Conservation (phyloP, 2,888 invertebrate genomes). For the Drosophila lutescens region DNA sequence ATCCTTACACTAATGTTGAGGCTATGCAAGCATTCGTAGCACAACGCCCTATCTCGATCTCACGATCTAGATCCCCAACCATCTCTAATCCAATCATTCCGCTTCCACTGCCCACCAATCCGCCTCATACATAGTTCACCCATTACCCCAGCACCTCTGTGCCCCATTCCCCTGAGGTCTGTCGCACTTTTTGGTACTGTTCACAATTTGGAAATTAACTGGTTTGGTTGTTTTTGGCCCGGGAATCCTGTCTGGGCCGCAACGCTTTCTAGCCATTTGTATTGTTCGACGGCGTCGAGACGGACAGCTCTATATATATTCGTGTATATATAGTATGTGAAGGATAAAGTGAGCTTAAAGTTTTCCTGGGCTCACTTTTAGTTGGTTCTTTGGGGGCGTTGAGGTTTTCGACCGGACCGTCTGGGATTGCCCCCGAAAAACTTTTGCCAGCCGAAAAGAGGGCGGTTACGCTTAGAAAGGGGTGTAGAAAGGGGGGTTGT, state of each 20-base stretch:
- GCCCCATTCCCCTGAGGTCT: constrained; percentile 3
- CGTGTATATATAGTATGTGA: constrained; percentile 32
- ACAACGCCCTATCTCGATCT: background rate
- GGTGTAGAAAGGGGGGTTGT: constrained; percentile 4
- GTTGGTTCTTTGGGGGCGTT: constrained; percentile 35
- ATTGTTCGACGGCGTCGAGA: constrained; percentile 73
- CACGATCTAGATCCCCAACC: background rate
- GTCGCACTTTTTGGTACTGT: constrained; percentile 59
- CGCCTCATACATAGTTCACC: constrained; percentile 19
- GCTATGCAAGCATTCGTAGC: too few species aligned
- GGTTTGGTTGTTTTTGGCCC: constrained; percentile 48
- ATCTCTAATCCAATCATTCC: constrained; percentile 11
- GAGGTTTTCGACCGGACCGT: constrained; percentile 45
- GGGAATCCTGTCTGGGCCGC: constrained; percentile 43
- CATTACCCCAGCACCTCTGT: constrained; percentile 10
- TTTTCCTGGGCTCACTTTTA: constrained; percentile 42
- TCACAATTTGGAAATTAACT: constrained; percentile 75
- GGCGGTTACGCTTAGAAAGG: constrained; percentile 37
- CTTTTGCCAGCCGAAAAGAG: constrained; percentile 28
- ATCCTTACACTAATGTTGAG: too few species aligned
- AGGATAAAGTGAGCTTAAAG: constrained; percentile 66
- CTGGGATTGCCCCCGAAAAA: constrained; percentile 40
- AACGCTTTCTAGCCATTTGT: constrained; percentile 38
- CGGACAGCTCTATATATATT: constrained; percentile 22
- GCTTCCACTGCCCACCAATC: constrained; percentile 2